Percentiles rank a stretch among this genome's conserved stretches.
Evolutionary conservation across 2,113 vertebrate genomes (phyloP).

Genomic region (Carassius auratus): DNA sequence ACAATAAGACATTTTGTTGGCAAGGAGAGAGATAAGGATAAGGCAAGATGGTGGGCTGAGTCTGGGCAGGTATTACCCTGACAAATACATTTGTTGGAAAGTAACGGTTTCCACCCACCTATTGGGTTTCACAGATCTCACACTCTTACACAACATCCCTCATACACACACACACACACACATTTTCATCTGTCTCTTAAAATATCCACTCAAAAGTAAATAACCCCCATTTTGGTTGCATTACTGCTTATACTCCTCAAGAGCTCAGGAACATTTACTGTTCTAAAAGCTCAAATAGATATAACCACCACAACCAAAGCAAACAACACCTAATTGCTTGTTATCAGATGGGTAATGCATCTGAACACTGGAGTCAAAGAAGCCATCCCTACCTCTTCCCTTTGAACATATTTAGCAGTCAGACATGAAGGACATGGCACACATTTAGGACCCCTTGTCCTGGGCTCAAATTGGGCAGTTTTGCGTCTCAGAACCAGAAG

Average conservation of each 20-base stretch:
- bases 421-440: constrained; percentile 13
- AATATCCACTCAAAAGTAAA: constrained; percentile 11
- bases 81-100: constrained; percentile 12
- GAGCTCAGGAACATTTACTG: constrained; percentile 14
- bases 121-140: neutral
- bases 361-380: constrained; percentile 24
- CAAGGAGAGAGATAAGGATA: constrained; percentile 1
- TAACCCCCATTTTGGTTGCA: constrained; percentile 13
- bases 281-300: constrained; percentile 31
- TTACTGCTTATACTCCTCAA: neutral
- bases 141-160: neutral
- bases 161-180: neutral
- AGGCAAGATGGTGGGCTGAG: neutral
- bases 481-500: neutral
- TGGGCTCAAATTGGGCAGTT: constrained; percentile 23
- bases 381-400: neutral
- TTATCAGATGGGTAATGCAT: constrained; percentile 23
- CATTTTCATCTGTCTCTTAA: neutral
- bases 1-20: neutral
- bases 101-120: neutral
- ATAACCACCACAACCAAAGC: neutral
- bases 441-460: neutral
- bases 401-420: constrained; percentile 8
- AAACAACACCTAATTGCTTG: constrained; percentile 29
- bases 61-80: constrained; percentile 21